Evolutionary conservation across 1,140 invertebrate species (phyloP).

Genomic region (Scaptomyza hsui): DNA sequence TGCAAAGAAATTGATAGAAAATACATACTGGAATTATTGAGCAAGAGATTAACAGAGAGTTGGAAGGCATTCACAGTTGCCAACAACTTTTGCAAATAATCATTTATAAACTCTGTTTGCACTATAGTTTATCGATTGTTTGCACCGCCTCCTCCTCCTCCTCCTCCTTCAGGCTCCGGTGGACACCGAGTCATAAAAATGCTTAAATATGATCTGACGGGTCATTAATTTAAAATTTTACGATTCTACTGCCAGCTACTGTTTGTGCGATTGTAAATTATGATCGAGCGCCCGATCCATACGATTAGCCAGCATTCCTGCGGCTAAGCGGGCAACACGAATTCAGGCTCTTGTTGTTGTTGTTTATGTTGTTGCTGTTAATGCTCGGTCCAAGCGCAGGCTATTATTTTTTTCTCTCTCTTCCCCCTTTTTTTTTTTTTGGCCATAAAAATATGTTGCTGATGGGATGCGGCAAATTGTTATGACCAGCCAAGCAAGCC

Average conservation of each 20-base stretch:
- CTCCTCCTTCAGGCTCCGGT: constrained; percentile 21
- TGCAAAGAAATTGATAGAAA: not conserved
- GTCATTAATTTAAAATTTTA: constrained; percentile 83
- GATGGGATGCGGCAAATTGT: constrained; percentile 61
- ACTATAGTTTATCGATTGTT: constrained; percentile 37
- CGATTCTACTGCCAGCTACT: constrained; percentile 75
- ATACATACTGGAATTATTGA: too few relatives aligned
- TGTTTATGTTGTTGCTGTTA: constrained; percentile 1
- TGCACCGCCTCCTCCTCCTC: constrained; percentile 5
- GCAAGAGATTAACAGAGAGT: too few relatives aligned
- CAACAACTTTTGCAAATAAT: constrained; percentile 24
- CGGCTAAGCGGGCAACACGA: constrained; percentile 22
- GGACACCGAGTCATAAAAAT: constrained; percentile 64
- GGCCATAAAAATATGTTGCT: constrained; percentile 53
- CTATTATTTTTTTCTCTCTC: not conserved
- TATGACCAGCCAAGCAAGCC: constrained; percentile 45
- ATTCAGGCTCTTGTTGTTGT: constrained; percentile 1
- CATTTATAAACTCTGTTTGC: constrained; percentile 33
- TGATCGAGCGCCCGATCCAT: constrained; percentile 40
- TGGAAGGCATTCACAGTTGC: not conserved
- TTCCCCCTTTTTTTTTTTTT: constrained; percentile 31
- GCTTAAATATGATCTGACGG: constrained; percentile 80
- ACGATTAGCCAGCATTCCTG: constrained; percentile 42
- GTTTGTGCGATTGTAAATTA: constrained; percentile 81
- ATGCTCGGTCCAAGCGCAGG: constrained; percentile 27